Evolutionary conservation across 2,797 vertebrate genomes (phyloP), one percentile per base, ranked within the genome.

Genomic region (Periparus ater): DNA sequence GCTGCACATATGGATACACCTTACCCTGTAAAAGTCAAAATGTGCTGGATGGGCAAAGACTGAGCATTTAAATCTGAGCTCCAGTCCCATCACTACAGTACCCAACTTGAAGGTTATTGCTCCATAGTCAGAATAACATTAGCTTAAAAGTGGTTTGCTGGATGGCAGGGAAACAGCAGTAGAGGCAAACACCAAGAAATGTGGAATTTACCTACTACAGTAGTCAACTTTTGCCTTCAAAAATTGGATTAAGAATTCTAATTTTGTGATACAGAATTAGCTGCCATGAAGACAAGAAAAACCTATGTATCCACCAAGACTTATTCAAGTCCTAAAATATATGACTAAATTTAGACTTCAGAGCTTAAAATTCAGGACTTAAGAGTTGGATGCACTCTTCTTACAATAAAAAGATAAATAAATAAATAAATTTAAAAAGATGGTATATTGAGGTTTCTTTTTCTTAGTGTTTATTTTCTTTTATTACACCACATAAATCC

Each of bases 1-100:
- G 85, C 32, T 70, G 17, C 32, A 51, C 0, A 0, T 40, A 4
- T 30, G 20, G 75, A 14, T 58, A 25, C 18, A 42, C 8, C 4
- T 36, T 48, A 32, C 13, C 11, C 32, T 85, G 27, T 19, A 71
- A 79, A 70, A 80, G 19, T 57, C 18, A 34, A 51, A 68, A 89
- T 32, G 7, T 53, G 11, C 27, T 67, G 15, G 15, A 57, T 40
- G 17, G 70, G 15, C 11, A 77, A 79, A 71, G 4, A 36, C 17
- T 57, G 23, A 5, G 73, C 80, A 42, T 60, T 57, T 63, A 66
- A 76, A 70, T 22, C 26, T 63, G 51, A 85, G 23, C 22, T 87
- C n/a, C 55, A 71, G 11, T 65, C 8, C 32, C 54, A 29, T 26
- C 42, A 68, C 27, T 74, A 20, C 9, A 44, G 32, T 9, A 62